Conservation (phyloP, 2,113 vertebrate genomes). For the Gasterosteus aculeatus region DNA sequence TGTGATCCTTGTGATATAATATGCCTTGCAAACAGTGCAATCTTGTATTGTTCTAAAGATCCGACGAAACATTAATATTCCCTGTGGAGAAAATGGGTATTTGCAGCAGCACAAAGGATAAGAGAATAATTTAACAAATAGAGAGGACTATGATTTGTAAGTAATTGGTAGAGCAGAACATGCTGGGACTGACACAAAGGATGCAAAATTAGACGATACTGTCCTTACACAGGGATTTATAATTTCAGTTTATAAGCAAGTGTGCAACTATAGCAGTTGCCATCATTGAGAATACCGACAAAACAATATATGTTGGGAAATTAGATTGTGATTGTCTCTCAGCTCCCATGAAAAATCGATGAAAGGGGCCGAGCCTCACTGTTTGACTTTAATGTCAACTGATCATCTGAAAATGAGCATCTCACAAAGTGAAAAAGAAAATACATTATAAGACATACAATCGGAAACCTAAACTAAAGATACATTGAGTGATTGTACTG, state of each 20-base stretch:
- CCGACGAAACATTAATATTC: constrained; percentile 50
- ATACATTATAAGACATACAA: neutral
- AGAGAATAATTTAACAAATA: constrained; percentile 40
- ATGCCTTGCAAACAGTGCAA: constrained; percentile 33
- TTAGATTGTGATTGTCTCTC: constrained; percentile 52
- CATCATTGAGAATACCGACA: constrained; percentile 30
- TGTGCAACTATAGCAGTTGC: constrained; percentile 22
- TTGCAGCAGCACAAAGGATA: constrained; percentile 22
- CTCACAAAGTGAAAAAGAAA: neutral
- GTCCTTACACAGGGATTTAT: constrained; percentile 16
- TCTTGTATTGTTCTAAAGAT: constrained; percentile 42
- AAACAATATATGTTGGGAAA: constrained; percentile 48
- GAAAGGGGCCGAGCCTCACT: constrained; percentile 19
- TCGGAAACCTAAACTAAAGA: neutral
- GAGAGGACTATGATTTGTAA: constrained; percentile 24
- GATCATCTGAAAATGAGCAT: constrained; percentile 1
- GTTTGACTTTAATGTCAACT: constrained; percentile 24
- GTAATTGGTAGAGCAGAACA: constrained; percentile 25
- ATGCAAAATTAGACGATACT: constrained; percentile 10
- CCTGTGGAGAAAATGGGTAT: constrained; percentile 17
- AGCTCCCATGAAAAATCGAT: constrained; percentile 46
- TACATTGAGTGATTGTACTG: neutral
- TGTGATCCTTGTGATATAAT: constrained; percentile 28
- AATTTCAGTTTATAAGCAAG: constrained; percentile 21
- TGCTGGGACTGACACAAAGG: constrained; percentile 10